A percentile compares a stretch with the other conserved stretches of the same genome.
Conservation (phyloP, 2,113 vertebrate species). For the Pyrgilauda ruficollis region DNA sequence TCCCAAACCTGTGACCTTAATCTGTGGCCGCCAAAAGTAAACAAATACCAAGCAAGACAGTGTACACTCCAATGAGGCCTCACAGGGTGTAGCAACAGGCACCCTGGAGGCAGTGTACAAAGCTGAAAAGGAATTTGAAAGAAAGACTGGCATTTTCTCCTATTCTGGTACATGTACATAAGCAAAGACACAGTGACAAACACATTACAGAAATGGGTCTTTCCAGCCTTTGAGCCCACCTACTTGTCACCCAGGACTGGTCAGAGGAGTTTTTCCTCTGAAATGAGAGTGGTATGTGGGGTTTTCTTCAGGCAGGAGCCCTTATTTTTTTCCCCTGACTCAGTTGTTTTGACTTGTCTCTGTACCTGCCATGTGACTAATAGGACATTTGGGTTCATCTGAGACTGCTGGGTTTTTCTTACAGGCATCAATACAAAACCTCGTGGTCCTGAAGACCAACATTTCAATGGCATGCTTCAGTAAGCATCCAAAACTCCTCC, state of each 20-base stretch:
- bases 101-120: neutral
- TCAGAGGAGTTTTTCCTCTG: neutral
- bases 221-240: neutral
- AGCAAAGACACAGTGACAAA: neutral
- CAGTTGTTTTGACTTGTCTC: neutral
- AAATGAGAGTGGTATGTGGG: neutral
- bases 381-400: neutral
- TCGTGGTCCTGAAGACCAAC: neutral
- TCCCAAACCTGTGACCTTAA: slow-evolving; percentile 25
- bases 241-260: neutral
- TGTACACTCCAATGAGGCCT: slow-evolving; percentile 13
- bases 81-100: neutral
- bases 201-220: neutral
- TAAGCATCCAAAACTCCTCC: neutral
- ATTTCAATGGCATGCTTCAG: neutral
- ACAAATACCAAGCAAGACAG: neutral
- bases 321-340: neutral
- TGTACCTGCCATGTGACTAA: neutral
- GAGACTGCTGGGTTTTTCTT: neutral
- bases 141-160: neutral
- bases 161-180: neutral
- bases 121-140: slow-evolving; percentile 13
- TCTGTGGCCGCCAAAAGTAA: slow-evolving; percentile 24
- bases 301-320: neutral
- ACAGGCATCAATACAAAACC: neutral